phyloP scores from a whole-genome alignment of 2,888 invertebrate genomes.

The Lochmaea crataegi region DNA sequence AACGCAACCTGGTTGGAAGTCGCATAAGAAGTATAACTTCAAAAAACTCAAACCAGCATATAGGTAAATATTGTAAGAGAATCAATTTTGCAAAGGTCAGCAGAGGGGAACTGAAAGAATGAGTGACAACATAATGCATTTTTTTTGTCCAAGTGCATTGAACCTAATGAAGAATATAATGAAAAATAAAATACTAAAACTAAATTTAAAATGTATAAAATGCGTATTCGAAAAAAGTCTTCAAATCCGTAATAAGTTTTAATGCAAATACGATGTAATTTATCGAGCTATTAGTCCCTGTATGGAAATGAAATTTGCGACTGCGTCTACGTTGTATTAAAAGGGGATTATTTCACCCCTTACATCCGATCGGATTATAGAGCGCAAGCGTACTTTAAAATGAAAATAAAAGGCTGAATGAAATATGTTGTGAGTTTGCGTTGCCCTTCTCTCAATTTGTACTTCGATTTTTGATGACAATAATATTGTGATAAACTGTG shows the following conservation, averaged over 20 bases:
- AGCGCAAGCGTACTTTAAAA: slow-evolving; percentile 21
- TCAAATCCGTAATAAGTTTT: neutral
- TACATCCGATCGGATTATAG: neutral
- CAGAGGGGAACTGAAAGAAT: no score
- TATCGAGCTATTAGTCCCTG: neutral
- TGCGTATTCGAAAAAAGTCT: neutral
- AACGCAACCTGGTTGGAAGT: no score
- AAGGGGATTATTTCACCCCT: slow-evolving; percentile 16
- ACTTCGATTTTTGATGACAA: slow-evolving; percentile 46
- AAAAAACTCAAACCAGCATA: no score
- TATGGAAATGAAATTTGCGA: slow-evolving; percentile 8
- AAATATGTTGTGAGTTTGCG: slow-evolving; percentile 31
- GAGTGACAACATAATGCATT: no score
- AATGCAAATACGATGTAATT: slow-evolving; percentile 1
- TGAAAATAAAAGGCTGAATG: slow-evolving; percentile 25
- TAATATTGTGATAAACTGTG: slow-evolving; percentile 40
- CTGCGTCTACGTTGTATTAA: slow-evolving; percentile 3
- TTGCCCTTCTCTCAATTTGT: slow-evolving; percentile 33
- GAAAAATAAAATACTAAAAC: no score
- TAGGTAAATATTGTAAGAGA: no score
- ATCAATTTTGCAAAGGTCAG: no score
- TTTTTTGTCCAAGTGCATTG: no score
- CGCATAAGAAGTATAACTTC: no score
- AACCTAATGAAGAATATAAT: no score
- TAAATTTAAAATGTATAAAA: no score